Base-by-base conservation (phyloP, 2,888 invertebrate species). In the Chironomus tentans region DNA sequence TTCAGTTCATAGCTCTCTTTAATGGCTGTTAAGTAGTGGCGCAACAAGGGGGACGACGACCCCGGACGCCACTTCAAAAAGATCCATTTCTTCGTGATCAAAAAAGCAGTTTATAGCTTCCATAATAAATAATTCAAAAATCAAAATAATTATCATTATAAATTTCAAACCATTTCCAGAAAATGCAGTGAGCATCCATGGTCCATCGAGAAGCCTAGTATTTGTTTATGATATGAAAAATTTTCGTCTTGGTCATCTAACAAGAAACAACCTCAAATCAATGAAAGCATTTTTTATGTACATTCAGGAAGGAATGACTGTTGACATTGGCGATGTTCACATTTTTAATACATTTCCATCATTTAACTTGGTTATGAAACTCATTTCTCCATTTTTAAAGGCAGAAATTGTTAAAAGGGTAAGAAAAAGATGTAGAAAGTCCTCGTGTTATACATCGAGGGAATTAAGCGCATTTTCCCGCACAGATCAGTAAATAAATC, bases 251-350 rank as follows among this genome's bases (percentile, higher is more conserved):
- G 86, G 87, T 0, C 90, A 90, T 80, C 80, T 90, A 12, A 86
- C 88, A 3, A 82, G 87, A 79, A 83, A 89, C 18, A 87, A 88
- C 77, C 82, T 90, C 76, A 85, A 86, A 73, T 83, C 87, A 0
- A 81, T 91, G 1, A 86, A 87, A 61, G 87, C 88, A 80, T 89
- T 90, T 82, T 88, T 90, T 83, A 85, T 86, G 77, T 91, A 89
- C 81, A 82, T 91, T 2, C 90, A 92, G 81, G 91, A 91, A 79
- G 91, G 87, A 18, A 82, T 89, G 82, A 90, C 91, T 0, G 86
- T 89, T 3, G 86, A 89, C 77, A 85, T 91, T 82, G 87, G 87
- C 78, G 88, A 86, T 0, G 88, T 91, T 76, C 90, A 91, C 80
- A 86, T 91, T 1, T 82, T 92, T 72, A 91, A 92, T 80, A 85